phyloP scores from a whole-genome alignment of 2,888 invertebrate genomes.

The Holacanthella duospinosa region DNA sequence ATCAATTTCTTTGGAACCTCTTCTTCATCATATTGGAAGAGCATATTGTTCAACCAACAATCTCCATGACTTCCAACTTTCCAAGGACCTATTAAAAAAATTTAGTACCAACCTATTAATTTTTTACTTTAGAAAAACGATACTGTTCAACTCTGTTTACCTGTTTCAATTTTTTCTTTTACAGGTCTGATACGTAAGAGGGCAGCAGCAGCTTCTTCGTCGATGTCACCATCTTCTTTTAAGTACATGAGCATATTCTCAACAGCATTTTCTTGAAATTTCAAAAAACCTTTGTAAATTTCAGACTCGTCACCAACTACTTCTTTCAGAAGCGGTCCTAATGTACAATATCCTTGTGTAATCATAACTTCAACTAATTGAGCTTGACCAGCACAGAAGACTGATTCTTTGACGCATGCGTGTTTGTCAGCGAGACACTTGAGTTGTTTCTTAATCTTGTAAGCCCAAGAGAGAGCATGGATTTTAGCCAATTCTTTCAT shows the following conservation, averaged over 20 bases:
- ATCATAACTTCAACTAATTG: background rate
- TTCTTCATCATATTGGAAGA: slow-evolving; percentile 22
- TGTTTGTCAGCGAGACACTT: background rate
- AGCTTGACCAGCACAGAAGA: background rate
- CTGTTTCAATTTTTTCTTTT: background rate
- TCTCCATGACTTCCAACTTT: slow-evolving; percentile 22
- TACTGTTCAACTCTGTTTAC: background rate
- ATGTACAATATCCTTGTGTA: background rate
- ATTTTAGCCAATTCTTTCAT: slow-evolving; percentile 26
- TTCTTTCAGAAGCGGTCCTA: background rate
- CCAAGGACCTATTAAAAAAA: slow-evolving; percentile 22
- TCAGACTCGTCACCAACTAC: background rate
- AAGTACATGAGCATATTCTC: slow-evolving; percentile 10
- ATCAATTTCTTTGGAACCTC: slow-evolving; percentile 13
- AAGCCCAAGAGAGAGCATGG: slow-evolving; percentile 15
- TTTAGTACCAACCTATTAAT: background rate
- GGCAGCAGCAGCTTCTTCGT: background rate
- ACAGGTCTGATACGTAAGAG: background rate
- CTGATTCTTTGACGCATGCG: background rate
- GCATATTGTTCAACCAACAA: slow-evolving; percentile 28
- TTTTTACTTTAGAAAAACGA: background rate
- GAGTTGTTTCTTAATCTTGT: background rate
- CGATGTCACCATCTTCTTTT: slow-evolving; percentile 2
- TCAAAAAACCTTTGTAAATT: background rate
- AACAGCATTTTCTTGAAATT: background rate